Evolutionary conservation across 2,888 invertebrate species (phyloP).

Genomic region (Agonum fuliginosum): DNA sequence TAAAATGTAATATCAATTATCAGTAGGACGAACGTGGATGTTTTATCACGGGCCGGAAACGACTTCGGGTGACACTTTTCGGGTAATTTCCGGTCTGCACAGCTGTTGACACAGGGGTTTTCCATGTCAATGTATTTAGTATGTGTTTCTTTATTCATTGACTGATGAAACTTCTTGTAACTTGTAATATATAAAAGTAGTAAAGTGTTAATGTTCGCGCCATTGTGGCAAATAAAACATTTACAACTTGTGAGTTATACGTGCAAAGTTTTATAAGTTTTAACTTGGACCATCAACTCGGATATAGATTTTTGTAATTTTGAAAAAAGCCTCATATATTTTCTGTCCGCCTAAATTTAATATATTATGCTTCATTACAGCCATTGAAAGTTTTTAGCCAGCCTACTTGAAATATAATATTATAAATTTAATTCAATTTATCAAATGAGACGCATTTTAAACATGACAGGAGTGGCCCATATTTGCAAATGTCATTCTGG

Average conservation of each 20-base stretch:
- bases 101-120: not conserved
- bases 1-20: slow-evolving; percentile 32
- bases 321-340: not conserved
- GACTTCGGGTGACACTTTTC: slow-evolving; percentile 10
- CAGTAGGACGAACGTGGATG: not conserved
- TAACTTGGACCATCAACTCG: not conserved
- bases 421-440: slow-evolving; percentile 7
- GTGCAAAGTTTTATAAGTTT: not conserved
- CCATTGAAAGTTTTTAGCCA: not conserved
- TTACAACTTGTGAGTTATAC: slow-evolving; percentile 13
- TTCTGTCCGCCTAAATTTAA: slow-evolving; percentile 8
- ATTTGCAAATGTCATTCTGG: not conserved
- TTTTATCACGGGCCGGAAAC: not conserved
- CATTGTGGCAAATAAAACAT: slow-evolving; percentile 15
- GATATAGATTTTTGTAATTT: slow-evolving; percentile 13
- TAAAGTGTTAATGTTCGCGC: too few species aligned
- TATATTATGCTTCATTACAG: slow-evolving; percentile 22
- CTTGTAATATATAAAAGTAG: too few species aligned
- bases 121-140: slow-evolving; percentile 19
- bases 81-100: slow-evolving; percentile 14
- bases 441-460: not conserved
- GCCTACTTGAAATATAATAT: not conserved
- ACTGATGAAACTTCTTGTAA: too few species aligned
- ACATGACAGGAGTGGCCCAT: too few species aligned
- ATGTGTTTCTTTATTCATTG: slow-evolving; percentile 4